Conservation (phyloP, 2,797 vertebrate species). For the Fringilla coelebs region DNA sequence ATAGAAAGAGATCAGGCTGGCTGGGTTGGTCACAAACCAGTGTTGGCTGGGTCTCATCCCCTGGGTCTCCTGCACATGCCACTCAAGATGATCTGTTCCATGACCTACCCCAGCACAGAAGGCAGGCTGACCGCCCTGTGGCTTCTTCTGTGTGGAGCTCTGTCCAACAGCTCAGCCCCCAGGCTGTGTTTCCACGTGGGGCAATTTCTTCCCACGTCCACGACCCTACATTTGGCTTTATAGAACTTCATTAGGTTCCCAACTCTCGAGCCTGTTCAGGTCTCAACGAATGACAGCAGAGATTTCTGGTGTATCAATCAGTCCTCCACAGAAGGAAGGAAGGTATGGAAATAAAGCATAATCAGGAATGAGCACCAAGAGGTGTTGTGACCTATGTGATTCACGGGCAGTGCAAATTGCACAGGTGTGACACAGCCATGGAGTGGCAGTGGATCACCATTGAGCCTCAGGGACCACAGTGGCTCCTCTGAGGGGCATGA, state of each 20-base stretch:
- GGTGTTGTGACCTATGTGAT: background rate
- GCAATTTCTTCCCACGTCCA: background rate
- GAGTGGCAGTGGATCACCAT: fast-evolving
- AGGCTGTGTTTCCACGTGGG: background rate
- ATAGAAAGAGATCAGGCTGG: background rate
- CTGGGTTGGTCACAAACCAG: background rate
- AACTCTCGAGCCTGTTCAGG: fast-evolving
- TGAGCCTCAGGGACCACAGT: fast-evolving
- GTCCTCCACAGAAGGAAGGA: background rate
- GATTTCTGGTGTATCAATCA: background rate
- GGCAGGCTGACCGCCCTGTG: background rate
- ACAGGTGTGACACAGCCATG: fast-evolving
- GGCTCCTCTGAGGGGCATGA: fast-evolving
- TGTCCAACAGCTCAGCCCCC: background rate
- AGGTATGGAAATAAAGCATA: background rate
- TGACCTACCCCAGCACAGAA: background rate
- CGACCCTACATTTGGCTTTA: too few species aligned
- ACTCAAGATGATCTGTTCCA: background rate
- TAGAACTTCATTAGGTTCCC: background rate
- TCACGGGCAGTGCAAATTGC: fast-evolving
- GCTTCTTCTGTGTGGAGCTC: background rate
- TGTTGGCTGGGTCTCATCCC: background rate
- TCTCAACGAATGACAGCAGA: background rate
- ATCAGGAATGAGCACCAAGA: background rate
- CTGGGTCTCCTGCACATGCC: background rate